A percentile compares a stretch with the other conserved stretches of the same genome.
phyloP scores from a whole-genome alignment of 1,140 invertebrate genomes.

The Stegodyphus dumicola region DNA sequence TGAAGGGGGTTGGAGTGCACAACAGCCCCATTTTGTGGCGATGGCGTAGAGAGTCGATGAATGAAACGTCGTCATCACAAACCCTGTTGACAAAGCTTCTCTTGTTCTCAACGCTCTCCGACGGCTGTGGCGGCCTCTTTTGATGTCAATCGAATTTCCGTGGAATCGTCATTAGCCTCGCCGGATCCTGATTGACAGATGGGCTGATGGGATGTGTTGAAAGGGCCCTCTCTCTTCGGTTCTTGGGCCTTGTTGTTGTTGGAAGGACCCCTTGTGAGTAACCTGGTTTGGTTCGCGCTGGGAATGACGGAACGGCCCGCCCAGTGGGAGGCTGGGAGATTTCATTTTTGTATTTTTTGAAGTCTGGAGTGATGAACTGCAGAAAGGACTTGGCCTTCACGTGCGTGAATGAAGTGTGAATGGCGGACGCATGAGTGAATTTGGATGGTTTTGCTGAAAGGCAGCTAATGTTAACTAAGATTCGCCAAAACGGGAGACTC shows the following conservation, averaged over 20 bases:
- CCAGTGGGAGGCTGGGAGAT: not conserved
- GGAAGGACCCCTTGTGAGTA: not conserved
- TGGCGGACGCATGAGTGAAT: too few relatives aligned
- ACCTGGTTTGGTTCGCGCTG: not conserved
- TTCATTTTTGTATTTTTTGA: too few relatives aligned
- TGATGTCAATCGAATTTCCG: constrained; percentile 41
- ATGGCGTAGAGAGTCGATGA: not conserved
- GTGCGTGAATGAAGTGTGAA: too few relatives aligned
- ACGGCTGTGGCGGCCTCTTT: not conserved
- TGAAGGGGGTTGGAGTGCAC: too few relatives aligned
- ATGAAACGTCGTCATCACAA: not conserved
- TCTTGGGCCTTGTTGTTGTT: not conserved
- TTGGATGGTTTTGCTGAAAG: too few relatives aligned
- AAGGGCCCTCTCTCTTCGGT: not conserved
- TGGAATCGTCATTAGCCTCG: constrained; percentile 43
- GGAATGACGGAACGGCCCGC: not conserved
- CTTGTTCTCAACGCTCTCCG: not conserved
- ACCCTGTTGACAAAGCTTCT: not conserved
- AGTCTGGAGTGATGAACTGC: too few relatives aligned
- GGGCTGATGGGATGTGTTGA: constrained; percentile 26
- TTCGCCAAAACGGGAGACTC: too few relatives aligned
- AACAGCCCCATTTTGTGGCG: too few relatives aligned
- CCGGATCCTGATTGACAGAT: constrained; percentile 47
- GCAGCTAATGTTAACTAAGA: too few relatives aligned
- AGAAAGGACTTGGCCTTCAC: too few relatives aligned